Percentiles rank a stretch among this genome's conserved stretches.
Conservation (phyloP, 2,888 invertebrate genomes). For the Neoaliturus tenellus region DNA sequence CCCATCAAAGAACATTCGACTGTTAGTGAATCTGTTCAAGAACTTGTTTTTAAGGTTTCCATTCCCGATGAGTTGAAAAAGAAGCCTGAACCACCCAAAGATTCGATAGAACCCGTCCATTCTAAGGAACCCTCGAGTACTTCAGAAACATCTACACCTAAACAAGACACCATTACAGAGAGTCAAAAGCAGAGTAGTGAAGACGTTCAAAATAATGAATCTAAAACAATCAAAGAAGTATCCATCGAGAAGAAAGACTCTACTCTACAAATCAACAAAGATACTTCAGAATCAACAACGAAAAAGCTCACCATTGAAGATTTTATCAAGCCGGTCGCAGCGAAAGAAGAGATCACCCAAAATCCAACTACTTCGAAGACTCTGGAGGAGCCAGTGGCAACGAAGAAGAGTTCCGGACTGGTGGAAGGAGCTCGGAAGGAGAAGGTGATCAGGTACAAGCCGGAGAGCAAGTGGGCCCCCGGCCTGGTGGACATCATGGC, state of each 20-base stretch:
- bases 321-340: slow-evolving; percentile 26
- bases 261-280: neutral
- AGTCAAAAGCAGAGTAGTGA: neutral
- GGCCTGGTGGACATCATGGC: slow-evolving; percentile 36
- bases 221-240: neutral
- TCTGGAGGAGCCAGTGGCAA: neutral
- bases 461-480: slow-evolving; percentile 34
- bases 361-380: neutral
- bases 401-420: slow-evolving; percentile 5
- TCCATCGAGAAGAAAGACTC: neutral
- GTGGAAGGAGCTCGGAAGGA: slow-evolving; percentile 20
- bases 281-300: neutral
- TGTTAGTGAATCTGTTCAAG: slow-evolving; percentile 10
- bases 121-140: neutral
- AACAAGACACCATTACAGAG: neutral
- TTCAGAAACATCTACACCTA: neutral
- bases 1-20: slow-evolving; percentile 16
- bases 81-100: neutral
- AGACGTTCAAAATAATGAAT: neutral
- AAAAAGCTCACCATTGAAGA: slow-evolving; percentile 8
- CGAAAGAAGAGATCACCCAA: slow-evolving; percentile 1
- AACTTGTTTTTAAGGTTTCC: slow-evolving; percentile 12
- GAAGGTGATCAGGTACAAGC: slow-evolving; percentile 46
- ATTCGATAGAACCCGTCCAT: neutral
- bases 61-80: neutral